Base-by-base conservation (phyloP, 2,113 vertebrate species). In the Phalacrocorax brasilianus region DNA sequence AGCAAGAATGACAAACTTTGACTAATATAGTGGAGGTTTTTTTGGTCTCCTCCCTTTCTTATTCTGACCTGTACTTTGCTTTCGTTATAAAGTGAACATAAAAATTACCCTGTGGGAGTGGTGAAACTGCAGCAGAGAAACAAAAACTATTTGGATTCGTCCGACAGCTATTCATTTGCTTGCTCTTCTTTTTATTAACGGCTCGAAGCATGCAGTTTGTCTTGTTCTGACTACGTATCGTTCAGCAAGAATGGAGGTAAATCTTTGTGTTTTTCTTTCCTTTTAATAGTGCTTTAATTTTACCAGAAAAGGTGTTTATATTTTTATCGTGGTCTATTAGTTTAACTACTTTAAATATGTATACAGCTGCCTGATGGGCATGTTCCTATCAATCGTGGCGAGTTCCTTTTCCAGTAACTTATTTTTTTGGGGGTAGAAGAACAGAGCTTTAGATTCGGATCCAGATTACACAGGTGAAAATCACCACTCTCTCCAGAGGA, bases 1-100 rank as follows among this genome's bases (percentile, higher is more conserved):
- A 50, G 55, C 40, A 20, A 88, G 91, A 82, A 67, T 59, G 55
- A 50, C 85, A 70, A 59, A 63, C 58, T 93, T 82, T 24, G 82
- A 86, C 86, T 85, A 73, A 77, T 15, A 30, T 4, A 30, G n/a
- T 1, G 72, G 87, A 93, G 91, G 91, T 50, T 84, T 91, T 94
- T 76, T 52, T 52, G 26, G 77, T 95, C 88, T 78, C 89, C 95
- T 97, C 96, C 97, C 94, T 93, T 97, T 97, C 95, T 96, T 92
- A 95, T 74, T 96, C 73, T 95, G 97, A 98, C 95, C 97, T 97
- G 97, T 85, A 93, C 96, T 98, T 97, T 89, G 97, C 97, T 98
- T 98, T 98, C 96, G 42, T 97, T 98, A 70, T 97, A 95, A 97
- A 97, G 95, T 33, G 67, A 95, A 67, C 66, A 20, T 95, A 96